Evolutionary conservation across 1,140 invertebrate genomes (phyloP).

Genomic region (Goniozus legneri): DNA sequence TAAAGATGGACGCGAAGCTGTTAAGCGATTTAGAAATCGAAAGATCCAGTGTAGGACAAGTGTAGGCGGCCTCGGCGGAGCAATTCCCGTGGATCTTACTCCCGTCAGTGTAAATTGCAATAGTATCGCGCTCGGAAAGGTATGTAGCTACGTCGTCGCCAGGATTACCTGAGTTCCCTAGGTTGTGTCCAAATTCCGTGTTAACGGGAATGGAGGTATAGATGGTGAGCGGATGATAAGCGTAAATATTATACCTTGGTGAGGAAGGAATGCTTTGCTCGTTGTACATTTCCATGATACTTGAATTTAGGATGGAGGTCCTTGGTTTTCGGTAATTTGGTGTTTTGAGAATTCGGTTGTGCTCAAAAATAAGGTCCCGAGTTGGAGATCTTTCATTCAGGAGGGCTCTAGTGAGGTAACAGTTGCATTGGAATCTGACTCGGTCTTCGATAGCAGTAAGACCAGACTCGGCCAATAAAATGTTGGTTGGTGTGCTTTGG

Average conservation of each 20-base stretch:
- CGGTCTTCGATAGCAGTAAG: neutral
- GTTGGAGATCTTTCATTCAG: neutral
- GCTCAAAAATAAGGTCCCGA: neutral
- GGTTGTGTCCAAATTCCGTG: neutral
- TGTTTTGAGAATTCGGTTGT: neutral
- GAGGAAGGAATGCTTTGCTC: neutral
- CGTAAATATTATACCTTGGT: neutral
- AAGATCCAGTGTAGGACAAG: neutral
- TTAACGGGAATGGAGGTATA: neutral
- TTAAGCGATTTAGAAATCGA: neutral
- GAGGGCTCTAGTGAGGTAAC: neutral
- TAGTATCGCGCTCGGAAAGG: too few species aligned
- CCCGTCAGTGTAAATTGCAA: constrained; percentile 11
- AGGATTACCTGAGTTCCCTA: too few species aligned
- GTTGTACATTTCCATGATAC: neutral
- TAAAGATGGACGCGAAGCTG: neutral
- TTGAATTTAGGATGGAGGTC: neutral
- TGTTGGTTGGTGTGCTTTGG: neutral
- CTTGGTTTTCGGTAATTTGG: neutral
- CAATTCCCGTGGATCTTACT: neutral
- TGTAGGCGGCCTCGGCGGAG: neutral
- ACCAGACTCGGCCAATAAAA: neutral
- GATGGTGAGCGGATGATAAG: neutral
- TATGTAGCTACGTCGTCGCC: too few species aligned
- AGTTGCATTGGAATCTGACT: neutral